Conservation (phyloP, 2,113 vertebrate genomes). For the Malurus alboscapulatus region DNA sequence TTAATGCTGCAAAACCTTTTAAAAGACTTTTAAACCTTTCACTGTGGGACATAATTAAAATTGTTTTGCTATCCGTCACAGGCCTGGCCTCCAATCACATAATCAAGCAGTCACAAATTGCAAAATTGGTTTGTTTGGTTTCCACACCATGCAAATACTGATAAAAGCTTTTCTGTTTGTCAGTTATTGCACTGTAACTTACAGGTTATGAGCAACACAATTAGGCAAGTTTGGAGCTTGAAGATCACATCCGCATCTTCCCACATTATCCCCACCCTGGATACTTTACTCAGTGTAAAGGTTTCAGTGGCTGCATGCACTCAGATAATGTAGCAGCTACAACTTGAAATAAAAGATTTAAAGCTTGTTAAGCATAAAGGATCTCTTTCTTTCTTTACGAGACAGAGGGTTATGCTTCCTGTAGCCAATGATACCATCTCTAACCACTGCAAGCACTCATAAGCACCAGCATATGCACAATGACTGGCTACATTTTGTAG, state of each 20-base stretch:
- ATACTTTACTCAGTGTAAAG: background rate
- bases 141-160: background rate
- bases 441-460: background rate
- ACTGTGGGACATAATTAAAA: background rate
- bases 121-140: constrained; percentile 21
- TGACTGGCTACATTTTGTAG: background rate
- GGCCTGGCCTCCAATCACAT: background rate
- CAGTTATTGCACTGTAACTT: background rate
- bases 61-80: constrained; percentile 30
- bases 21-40: constrained; percentile 10
- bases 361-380: background rate
- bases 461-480: constrained; percentile 14
- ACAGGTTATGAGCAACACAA: background rate
- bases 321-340: background rate
- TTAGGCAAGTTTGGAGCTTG: background rate
- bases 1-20: constrained; percentile 14
- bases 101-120: constrained; percentile 38
- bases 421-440: background rate
- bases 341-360: background rate
- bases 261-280: background rate
- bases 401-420: background rate
- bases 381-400: background rate
- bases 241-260: background rate
- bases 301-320: background rate
- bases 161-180: constrained; percentile 43